Conservation (phyloP, 2,113 vertebrate species). For the Ctenodactylus gundi region DNA sequence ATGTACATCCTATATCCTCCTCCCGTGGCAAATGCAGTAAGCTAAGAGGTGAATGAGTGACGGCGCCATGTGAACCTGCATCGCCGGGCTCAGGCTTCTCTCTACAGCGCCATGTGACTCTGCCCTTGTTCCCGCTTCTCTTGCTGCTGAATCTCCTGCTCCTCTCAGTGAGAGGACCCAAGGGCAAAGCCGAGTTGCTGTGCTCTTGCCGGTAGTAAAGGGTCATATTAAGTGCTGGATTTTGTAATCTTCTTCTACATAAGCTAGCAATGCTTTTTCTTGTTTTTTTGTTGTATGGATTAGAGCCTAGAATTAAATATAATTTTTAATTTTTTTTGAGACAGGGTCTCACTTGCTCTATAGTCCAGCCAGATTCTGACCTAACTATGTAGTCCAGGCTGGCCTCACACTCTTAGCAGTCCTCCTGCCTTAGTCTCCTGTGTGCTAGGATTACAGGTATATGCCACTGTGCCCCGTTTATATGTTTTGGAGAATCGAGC, state of each 20-base stretch:
- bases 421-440: too few relatives aligned
- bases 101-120: fast-evolving
- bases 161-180: neutral
- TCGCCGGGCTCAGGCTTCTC: neutral
- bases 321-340: too few relatives aligned
- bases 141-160: neutral
- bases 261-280: neutral
- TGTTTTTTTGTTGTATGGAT: neutral
- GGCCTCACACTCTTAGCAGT: too few relatives aligned
- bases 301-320: neutral
- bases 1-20: neutral
- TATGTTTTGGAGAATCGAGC: too few relatives aligned
- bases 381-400: too few relatives aligned
- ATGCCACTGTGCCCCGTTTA: too few relatives aligned
- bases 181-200: neutral
- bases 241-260: neutral
- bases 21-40: neutral
- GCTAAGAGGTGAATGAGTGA: neutral
- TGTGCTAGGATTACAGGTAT: too few relatives aligned
- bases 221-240: neutral
- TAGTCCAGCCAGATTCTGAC: too few relatives aligned
- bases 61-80: neutral
- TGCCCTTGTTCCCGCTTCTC: neutral
- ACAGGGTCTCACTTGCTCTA: too few relatives aligned
- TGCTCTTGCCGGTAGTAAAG: neutral